phyloP scores from a whole-genome alignment of 2,888 invertebrate genomes.

The Isoperla grammatica region DNA sequence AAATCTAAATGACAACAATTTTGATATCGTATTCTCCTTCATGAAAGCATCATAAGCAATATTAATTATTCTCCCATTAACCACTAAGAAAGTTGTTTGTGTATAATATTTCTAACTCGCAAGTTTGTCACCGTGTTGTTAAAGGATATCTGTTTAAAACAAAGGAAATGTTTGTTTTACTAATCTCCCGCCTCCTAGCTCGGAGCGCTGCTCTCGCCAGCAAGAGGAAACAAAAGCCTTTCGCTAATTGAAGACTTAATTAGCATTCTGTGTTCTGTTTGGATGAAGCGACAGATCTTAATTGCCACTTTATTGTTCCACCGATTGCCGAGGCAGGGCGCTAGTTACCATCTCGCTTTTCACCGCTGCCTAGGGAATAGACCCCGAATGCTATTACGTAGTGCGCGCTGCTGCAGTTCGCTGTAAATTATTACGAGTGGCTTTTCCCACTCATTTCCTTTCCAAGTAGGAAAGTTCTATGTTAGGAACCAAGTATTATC shows the following conservation, averaged over 20 bases:
- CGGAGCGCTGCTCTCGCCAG: slow-evolving; percentile 14
- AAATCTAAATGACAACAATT: too few species aligned
- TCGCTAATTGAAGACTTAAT: slow-evolving; percentile 32
- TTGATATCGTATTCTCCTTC: too few species aligned
- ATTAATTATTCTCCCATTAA: too few species aligned
- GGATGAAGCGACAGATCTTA: slow-evolving; percentile 25
- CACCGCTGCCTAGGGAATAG: not conserved
- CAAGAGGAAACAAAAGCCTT: slow-evolving; percentile 23
- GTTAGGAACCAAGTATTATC: slow-evolving; percentile 2
- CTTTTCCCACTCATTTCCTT: slow-evolving; percentile 17
- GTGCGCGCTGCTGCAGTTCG: not conserved
- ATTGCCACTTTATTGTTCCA: slow-evolving; percentile 31
- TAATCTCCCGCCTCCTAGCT: slow-evolving; percentile 19
- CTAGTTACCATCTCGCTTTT: too few species aligned
- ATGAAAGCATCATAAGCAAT: too few species aligned
- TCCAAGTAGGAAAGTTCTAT: slow-evolving; percentile 6
- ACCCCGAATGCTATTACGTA: not conserved
- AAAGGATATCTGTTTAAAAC: slow-evolving; percentile 11
- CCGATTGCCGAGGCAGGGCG: slow-evolving; percentile 22
- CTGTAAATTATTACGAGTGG: slow-evolving; percentile 17
- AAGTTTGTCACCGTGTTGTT: not conserved
- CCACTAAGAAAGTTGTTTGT: too few species aligned
- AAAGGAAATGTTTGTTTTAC: slow-evolving; percentile 21
- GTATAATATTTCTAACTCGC: not conserved
- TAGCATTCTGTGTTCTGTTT: slow-evolving; percentile 30